A percentile compares a stretch with the other conserved stretches of the same genome.
phyloP scores from a whole-genome alignment of 2,797 vertebrate species.

The Centroberyx gerrardi region DNA sequence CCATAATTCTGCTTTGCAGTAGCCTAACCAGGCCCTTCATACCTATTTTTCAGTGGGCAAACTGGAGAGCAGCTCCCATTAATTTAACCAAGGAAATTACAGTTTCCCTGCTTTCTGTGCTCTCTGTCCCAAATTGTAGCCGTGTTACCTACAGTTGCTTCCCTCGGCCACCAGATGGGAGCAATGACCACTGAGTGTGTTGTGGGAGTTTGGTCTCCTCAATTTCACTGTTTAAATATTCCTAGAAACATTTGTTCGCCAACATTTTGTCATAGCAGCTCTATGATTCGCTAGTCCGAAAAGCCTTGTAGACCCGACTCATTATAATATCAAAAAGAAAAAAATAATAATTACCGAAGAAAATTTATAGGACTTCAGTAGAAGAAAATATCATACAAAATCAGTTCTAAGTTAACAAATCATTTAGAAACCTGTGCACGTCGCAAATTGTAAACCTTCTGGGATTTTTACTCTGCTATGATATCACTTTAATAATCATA shows the following conservation, averaged over 20 bases:
- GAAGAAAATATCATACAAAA: no score
- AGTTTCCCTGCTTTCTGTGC: background rate
- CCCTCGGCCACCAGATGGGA: conserved; percentile 40
- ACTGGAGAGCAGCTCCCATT: background rate
- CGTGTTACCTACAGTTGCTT: conserved; percentile 22
- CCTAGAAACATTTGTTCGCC: background rate
- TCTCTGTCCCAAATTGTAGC: background rate
- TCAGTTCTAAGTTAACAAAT: no score
- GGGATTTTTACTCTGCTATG: no score
- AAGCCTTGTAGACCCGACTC: background rate
- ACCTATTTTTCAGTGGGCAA: no score
- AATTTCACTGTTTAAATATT: background rate
- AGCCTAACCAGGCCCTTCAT: no score
- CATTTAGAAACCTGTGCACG: no score
- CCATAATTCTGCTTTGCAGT: no score
- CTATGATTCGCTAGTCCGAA: background rate
- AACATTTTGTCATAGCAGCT: background rate
- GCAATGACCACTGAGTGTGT: background rate
- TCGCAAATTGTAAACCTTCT: no score
- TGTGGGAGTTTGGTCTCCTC: background rate
- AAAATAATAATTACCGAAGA: background rate
- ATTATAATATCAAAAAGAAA: background rate
- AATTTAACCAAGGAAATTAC: conserved; percentile 10
- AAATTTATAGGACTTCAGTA: no score
- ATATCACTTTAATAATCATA: no score